These are phyloP conservation scores for Rallus crepitans DNA, from an alignment of 2,797 vertebrate genomes.

Conservation along the genomic window DNA sequence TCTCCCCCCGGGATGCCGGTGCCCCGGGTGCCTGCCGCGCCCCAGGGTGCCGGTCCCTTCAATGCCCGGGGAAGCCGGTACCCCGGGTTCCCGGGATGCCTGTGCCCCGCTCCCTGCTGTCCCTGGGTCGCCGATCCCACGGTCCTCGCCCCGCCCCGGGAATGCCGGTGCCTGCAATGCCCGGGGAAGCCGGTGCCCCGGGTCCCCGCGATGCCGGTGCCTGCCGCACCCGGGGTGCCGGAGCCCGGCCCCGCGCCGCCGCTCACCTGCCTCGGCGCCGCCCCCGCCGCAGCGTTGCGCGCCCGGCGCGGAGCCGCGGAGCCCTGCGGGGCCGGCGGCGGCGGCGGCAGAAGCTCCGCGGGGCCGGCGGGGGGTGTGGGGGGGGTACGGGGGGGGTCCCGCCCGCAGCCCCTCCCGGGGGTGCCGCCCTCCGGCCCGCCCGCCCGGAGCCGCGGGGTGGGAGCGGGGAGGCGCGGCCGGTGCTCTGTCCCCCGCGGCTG, in stretches of 20 bases:
- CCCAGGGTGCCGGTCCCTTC: background rate
- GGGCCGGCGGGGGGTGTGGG: background rate
- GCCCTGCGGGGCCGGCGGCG: background rate
- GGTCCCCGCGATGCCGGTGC: background rate
- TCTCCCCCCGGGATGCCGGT: background rate
- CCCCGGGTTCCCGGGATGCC: background rate
- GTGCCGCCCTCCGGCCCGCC: conserved; percentile 2
- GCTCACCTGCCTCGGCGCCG: conserved; percentile 38
- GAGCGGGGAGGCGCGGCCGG: background rate
- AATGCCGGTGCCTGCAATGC: background rate
- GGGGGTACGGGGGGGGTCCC: background rate
- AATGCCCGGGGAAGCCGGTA: background rate
- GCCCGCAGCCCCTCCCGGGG: background rate
- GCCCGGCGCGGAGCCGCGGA: conserved; percentile 29
- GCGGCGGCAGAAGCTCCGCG: background rate
- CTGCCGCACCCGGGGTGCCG: background rate
- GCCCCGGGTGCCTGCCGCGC: background rate
- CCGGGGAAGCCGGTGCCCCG: background rate
- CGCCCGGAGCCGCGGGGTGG: background rate
- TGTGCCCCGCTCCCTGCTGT: background rate
- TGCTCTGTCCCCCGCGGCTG: background rate
- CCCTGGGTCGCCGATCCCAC: background rate
- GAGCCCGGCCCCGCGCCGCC: background rate
- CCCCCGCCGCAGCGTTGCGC: background rate
- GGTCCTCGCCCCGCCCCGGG: background rate